Percentiles rank a stretch among this genome's conserved stretches.
Evolutionary conservation across 2,113 vertebrate species (phyloP).

Genomic region (Thamnophis sirtalis): DNA sequence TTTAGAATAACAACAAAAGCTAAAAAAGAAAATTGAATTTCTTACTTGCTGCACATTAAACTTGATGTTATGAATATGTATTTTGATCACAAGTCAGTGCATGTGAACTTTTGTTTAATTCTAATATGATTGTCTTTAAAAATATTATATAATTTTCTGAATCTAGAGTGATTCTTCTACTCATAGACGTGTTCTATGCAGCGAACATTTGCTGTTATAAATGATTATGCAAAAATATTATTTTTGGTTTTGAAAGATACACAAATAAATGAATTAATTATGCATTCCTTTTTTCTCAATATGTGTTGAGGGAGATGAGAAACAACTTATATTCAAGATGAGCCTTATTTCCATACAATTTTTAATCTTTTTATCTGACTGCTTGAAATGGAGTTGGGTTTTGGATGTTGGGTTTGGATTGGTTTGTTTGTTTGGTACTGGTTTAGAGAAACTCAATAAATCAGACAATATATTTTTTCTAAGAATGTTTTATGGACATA

Average conservation of each 20-base stretch:
- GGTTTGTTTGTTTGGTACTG: neutral
- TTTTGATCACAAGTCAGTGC: neutral
- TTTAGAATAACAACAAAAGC: neutral
- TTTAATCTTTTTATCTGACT: neutral
- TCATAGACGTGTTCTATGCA: neutral
- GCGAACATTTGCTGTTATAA: neutral
- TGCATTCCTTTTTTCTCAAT: neutral
- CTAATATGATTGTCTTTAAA: neutral
- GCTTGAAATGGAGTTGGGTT: neutral
- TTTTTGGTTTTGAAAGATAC: neutral
- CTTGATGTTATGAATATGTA: neutral
- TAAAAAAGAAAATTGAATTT: neutral
- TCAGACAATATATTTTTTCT: neutral
- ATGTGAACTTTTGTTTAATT: neutral
- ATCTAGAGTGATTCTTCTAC: neutral
- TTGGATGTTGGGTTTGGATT: neutral
- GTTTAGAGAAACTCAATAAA: neutral
- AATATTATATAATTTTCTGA: neutral
- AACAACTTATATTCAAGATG: neutral
- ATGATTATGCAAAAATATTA: neutral
- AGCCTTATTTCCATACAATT: neutral
- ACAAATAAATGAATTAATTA: neutral
- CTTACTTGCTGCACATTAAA: neutral
- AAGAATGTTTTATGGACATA: neutral
- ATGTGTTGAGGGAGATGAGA: neutral